phyloP scores from a whole-genome alignment of 1,140 invertebrate genomes.

The Listronotus bonariensis region DNA sequence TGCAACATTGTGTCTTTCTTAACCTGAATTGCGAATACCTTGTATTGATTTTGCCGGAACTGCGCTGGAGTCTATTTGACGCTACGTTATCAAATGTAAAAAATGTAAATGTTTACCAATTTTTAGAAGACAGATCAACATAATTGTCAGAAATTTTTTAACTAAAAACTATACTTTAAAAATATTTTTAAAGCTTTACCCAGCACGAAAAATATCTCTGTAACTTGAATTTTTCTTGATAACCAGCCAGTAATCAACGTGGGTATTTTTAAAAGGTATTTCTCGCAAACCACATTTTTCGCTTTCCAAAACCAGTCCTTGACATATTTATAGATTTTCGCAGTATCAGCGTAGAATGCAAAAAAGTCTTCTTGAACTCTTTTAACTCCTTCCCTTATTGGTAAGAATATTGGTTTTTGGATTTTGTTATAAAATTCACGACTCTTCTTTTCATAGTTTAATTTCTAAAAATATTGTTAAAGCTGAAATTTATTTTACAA shows the following conservation, averaged over 20 bases:
- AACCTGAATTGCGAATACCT: too few species aligned
- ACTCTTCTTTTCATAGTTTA: constrained; percentile 58
- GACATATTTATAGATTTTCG: constrained; percentile 63
- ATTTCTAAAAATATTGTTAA: constrained; percentile 32
- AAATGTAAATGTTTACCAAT: too few species aligned
- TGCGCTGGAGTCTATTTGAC: too few species aligned
- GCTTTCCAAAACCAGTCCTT: constrained; percentile 65
- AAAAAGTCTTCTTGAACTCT: constrained; percentile 63
- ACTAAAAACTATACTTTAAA: too few species aligned
- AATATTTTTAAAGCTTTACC: too few species aligned
- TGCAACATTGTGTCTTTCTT: too few species aligned
- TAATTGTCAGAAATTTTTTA: too few species aligned
- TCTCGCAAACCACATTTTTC: constrained; percentile 62
- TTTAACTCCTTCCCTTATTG: constrained; percentile 61
- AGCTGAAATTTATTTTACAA: too few species aligned
- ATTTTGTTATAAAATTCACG: constrained; percentile 63
- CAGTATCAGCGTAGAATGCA: constrained; percentile 65
- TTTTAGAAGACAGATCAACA: too few species aligned
- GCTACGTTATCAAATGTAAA: too few species aligned
- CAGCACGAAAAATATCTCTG: constrained; percentile 64
- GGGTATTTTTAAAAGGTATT: constrained; percentile 13
- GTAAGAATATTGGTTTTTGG: constrained; percentile 58
- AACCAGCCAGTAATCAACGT: constrained; percentile 18
- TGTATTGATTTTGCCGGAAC: too few species aligned
- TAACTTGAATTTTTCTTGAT: constrained; percentile 60